Base-by-base conservation (phyloP, 2,113 vertebrate genomes). In the Takifugu flavidus region DNA sequence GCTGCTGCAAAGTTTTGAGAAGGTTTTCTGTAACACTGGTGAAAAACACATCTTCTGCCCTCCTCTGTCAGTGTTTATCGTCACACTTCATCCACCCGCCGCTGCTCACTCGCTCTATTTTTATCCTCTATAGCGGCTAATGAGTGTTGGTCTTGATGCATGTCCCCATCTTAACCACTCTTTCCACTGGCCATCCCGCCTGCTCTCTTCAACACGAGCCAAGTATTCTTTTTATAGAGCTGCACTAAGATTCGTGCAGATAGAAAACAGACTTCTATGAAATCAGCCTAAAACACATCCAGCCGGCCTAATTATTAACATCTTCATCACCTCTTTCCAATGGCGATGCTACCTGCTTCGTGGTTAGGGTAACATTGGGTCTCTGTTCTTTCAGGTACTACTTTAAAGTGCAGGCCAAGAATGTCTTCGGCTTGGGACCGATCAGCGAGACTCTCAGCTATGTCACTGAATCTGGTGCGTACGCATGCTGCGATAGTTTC, bases 351-450 rank as follows among this genome's bases (percentile, higher is more conserved):
- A 13, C 14, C 45, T 46, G 13, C 5, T 46, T 46, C 13, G 11
- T n/a, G 7, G 5, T n/a, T 46, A n/a, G 45, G 4, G 13, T 13
- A 15, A n/a, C n/a, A 15, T 5, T 47, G 4, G 13, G 13, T n/a
- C 15, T 27, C 25, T 27, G 2, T 27, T 75, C 50, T 88, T 92
- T 43, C 86, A 99, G 97, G 79, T 99, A 99, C 88, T 99, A 99
- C 84, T 99, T 98, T 88, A 95, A 92, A 93, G 95, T 98, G 53
- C 97, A 97, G 86, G 96, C 96, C 56, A 95, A 94, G 84, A 99
- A 98, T 79, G 89, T 94, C 39, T 93, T 94, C 59, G 97, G 97
- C 70, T 92, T 94, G 50, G 97, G 96, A 53, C 97, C 96, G 6
- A 12, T 98, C 76, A 99, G 96, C 53, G 90, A 96, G 25, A 95